phyloP scores from a whole-genome alignment of 2,888 invertebrate species.

The Metallyticus violacea region DNA sequence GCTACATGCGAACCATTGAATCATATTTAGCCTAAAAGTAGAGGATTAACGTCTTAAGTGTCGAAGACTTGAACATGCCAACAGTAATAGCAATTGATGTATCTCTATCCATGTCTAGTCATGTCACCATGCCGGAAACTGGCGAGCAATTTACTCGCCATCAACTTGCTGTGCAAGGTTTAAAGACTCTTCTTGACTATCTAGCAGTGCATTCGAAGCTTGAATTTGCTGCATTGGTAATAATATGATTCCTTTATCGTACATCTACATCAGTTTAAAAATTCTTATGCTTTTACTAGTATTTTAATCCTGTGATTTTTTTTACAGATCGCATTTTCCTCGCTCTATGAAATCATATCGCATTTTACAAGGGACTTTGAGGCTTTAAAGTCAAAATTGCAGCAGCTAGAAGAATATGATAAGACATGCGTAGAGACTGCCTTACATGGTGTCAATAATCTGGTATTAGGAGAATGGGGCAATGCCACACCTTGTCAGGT shows the following conservation, averaged over 20 bases:
- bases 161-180: conserved; percentile 63
- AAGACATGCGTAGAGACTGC: conserved; percentile 81
- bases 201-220: conserved; percentile 62
- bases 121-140: conserved; percentile 51
- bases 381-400: conserved; percentile 69
- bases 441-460: conserved; percentile 72
- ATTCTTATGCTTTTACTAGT: too few species aligned
- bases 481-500: conserved; percentile 81
- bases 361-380: conserved; percentile 89
- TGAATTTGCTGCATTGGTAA: conserved; percentile 70
- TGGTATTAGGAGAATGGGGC: conserved; percentile 87
- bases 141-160: conserved; percentile 57
- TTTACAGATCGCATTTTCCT: conserved; percentile 52
- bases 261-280: too few species aligned
- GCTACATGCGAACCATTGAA: too few species aligned
- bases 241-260: too few species aligned
- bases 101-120: conserved; percentile 68
- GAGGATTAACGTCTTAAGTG: too few species aligned
- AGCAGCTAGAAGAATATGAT: conserved; percentile 78
- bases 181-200: conserved; percentile 63
- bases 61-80: conserved; percentile 56
- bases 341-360: conserved; percentile 62
- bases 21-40: too few species aligned
- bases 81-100: conserved; percentile 70
- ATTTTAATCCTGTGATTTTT: neutral